Conservation (phyloP, 2,888 invertebrate species). For the Isotomurus palustris region DNA sequence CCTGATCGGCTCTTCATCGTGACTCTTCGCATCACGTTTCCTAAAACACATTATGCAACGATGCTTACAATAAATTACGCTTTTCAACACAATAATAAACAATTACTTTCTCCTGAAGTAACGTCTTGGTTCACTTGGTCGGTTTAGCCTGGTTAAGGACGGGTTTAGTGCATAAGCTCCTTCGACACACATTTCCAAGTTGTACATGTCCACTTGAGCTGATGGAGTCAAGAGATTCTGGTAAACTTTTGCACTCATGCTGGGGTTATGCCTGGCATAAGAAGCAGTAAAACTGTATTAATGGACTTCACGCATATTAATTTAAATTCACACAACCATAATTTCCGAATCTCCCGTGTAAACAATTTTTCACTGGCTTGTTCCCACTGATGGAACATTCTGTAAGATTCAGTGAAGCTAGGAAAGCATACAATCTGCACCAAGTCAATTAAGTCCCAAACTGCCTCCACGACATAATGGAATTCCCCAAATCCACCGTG, state of each 20-base stretch:
- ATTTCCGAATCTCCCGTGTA: slow-evolving; percentile 30
- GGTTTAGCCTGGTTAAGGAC: slow-evolving; percentile 17
- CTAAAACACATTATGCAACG: not conserved
- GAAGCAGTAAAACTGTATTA: too few species aligned
- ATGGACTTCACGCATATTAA: too few species aligned
- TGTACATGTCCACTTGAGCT: slow-evolving; percentile 31
- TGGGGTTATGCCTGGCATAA: slow-evolving; percentile 28
- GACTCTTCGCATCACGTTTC: slow-evolving; percentile 8
- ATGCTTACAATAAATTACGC: not conserved
- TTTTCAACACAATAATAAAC: not conserved
- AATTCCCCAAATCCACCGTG: slow-evolving; percentile 18
- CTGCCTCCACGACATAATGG: slow-evolving; percentile 33
- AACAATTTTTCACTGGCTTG: slow-evolving; percentile 38
- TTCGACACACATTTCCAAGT: slow-evolving; percentile 35
- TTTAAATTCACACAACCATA: slow-evolving; percentile 23
- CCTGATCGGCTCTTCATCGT: slow-evolving; percentile 4
- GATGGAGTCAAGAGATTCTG: slow-evolving; percentile 29
- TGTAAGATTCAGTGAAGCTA: slow-evolving; percentile 19
- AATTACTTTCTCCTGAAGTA: slow-evolving; percentile 26
- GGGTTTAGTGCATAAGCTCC: slow-evolving; percentile 26
- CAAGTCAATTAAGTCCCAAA: slow-evolving; percentile 37
- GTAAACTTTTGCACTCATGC: slow-evolving; percentile 27
- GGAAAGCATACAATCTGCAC: slow-evolving; percentile 25
- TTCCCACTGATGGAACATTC: slow-evolving; percentile 36
- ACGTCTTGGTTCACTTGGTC: slow-evolving; percentile 18